These are phyloP conservation scores for Aphaenogaster rudis DNA, from an alignment of 1,140 invertebrate species.

Conservation along the genomic window DNA sequence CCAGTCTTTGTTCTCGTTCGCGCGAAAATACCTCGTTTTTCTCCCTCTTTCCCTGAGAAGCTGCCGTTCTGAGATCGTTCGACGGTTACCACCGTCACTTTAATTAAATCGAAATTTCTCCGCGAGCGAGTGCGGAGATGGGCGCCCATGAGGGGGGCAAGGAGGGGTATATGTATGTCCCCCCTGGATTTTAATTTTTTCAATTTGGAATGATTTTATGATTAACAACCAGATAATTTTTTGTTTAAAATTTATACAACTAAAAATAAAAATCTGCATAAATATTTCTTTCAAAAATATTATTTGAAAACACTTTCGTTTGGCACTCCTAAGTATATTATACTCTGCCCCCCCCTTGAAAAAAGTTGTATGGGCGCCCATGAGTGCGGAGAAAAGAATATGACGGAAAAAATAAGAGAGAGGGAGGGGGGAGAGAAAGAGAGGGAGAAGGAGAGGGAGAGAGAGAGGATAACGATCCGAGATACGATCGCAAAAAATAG, in stretches of 20 bases:
- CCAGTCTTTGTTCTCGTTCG: conserved; percentile 42
- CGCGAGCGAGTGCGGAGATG: neutral
- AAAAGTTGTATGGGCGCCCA: too few relatives aligned
- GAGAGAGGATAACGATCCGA: neutral
- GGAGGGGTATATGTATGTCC: too few relatives aligned
- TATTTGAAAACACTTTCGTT: too few relatives aligned
- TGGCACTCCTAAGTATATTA: too few relatives aligned
- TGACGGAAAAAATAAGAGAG: neutral
- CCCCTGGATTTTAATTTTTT: too few relatives aligned
- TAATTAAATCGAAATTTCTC: conserved; percentile 30
- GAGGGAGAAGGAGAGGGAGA: neutral
- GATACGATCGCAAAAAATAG: conserved; percentile 38
- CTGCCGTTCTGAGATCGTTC: conserved; percentile 21
- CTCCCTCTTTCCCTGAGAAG: neutral
- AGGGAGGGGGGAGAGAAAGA: neutral
- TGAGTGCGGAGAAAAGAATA: neutral
- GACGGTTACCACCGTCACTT: neutral
- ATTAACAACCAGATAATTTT: too few relatives aligned
- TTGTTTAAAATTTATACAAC: too few relatives aligned
- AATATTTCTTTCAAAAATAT: too few relatives aligned
- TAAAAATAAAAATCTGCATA: too few relatives aligned
- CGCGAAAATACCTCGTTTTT: conserved; percentile 10
- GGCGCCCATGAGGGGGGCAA: neutral
- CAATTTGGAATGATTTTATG: too few relatives aligned
- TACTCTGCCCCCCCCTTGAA: too few relatives aligned